A percentile compares a stretch with the other conserved stretches of the same genome.
These are phyloP conservation scores for Urocitellus parryii DNA, from an alignment of 2,113 vertebrate species.

Conservation along the genomic window DNA sequence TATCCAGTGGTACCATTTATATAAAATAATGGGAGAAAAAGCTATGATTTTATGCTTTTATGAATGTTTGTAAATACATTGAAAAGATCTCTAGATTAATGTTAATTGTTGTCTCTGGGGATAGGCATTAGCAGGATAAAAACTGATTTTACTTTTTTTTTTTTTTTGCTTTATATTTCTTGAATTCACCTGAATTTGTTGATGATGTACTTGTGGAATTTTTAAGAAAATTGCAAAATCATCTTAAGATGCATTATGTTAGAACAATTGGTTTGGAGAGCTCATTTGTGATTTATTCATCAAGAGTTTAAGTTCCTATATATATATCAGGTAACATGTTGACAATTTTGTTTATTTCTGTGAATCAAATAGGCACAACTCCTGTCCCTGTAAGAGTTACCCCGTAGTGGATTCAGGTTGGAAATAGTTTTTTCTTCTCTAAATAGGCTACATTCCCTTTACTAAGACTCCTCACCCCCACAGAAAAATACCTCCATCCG, in stretches of 20 bases:
- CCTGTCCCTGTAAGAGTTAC: not conserved
- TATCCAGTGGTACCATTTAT: not conserved
- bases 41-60: not conserved
- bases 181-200: not conserved
- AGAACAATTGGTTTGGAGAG: not conserved
- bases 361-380: not conserved
- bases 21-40: not conserved
- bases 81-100: not conserved
- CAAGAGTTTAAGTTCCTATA: not conserved
- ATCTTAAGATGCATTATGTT: not conserved
- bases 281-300: not conserved
- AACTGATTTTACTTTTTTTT: not conserved
- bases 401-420: not conserved
- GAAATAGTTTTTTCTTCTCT: not conserved
- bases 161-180: not conserved
- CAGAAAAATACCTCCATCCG: not conserved
- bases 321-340: not conserved
- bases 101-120: not conserved
- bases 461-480: not conserved
- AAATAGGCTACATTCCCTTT: not conserved
- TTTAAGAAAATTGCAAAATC: constrained; percentile 48
- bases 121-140: not conserved
- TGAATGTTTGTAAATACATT: not conserved
- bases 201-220: not conserved
- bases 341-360: not conserved